Evolutionary conservation across 2,113 vertebrate species (phyloP), one percentile per base, ranked within the genome.

Genomic region (Ranitomeya imitator): DNA sequence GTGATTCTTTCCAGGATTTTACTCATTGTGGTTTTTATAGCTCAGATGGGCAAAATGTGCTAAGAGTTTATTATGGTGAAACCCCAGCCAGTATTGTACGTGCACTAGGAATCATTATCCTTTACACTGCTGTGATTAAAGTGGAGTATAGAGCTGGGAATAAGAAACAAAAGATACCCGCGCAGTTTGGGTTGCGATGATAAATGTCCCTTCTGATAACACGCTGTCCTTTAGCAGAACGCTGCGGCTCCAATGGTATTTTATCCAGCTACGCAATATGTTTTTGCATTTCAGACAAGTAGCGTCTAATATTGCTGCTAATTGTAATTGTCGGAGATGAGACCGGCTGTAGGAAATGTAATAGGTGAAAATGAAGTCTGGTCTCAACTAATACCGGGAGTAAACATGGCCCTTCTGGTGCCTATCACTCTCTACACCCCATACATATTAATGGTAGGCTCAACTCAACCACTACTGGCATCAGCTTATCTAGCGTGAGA

Each of bases 61-160:
- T 65, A n/a, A 67, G 11, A 83, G 60, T 83, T 51, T 23, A 83
- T 65, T 63, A 67, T 83, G 54, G 81, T 61, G 69, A n/a, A 60
- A 83, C 16, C 61, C 67, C 57, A 77, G 21, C 26, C 13, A 54
- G 59, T 78, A 37, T 65, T 78, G 7, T 78, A 78, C 45, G 73
- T 65, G 73, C 18, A 63, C 18, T 21, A 63, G 57, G 85, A 78
- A 59, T 78, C 18, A 65, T 77, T 86, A 86, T 86, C 21, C 74
- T 76, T 51, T 86, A 18, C 63, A 19, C 73, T 65, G 19, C 71
- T 78, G 51, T 78, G 55, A 78, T 63, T 85, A 85, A 74, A 85
- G n/a, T 65, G 84, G 18, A 51, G 55, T 63, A 12, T 63, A 61
- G 73, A 86, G 57, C 73, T n/a, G 6, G 26, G 85, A 86, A 63